Evolutionary conservation across 2,797 vertebrate genomes (phyloP), one percentile per base, ranked within the genome.

Genomic region (Xiphophorus birchmanni): DNA sequence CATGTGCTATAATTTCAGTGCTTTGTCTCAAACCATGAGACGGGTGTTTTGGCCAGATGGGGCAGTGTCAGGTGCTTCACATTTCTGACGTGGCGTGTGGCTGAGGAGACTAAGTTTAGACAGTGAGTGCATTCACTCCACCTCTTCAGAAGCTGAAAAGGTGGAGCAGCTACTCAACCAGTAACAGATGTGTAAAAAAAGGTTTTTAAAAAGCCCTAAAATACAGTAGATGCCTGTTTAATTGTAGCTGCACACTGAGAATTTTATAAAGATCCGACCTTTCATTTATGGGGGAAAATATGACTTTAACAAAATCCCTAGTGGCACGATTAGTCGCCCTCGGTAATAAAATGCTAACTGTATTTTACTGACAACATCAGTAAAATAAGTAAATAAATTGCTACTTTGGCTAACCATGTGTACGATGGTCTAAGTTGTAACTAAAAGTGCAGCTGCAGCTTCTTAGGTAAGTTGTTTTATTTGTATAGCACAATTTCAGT

Each of bases 31-130:
- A 82, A 82, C 54, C 86, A 42, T 8, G 12, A 77, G 72, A 77
- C 5, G 21, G 35, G 78, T 72, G 74, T 75, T n/a, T 50, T 74
- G 81, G 83, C 67, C 42, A 73, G 88, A 85, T 78, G 75, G 80
- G 77, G 76, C 35, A 17, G 82, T 82, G 92, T 86, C 89, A 89
- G 77, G 69, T 86, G 89, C 87, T 88, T 89, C 86, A 82, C 90
- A 87, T 84, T 88, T 84, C 90, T 84, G 85, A 89, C 92, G 92
- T 94, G 94, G 95, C 93, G 93, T 89, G 91, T 91, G 91, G 90
- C 83, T 86, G 87, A 89, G 82, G 73, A 2, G 67, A 88, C 94
- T 95, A 96, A 92, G 93, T 95, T 95, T 96, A 95, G 95, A 87
- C 72, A 76, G 54, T 91, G 92, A 94, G 90, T 40, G 65, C 90